Conservation (phyloP, 2,797 vertebrate genomes). For the Oceanodroma leucorhoa region DNA sequence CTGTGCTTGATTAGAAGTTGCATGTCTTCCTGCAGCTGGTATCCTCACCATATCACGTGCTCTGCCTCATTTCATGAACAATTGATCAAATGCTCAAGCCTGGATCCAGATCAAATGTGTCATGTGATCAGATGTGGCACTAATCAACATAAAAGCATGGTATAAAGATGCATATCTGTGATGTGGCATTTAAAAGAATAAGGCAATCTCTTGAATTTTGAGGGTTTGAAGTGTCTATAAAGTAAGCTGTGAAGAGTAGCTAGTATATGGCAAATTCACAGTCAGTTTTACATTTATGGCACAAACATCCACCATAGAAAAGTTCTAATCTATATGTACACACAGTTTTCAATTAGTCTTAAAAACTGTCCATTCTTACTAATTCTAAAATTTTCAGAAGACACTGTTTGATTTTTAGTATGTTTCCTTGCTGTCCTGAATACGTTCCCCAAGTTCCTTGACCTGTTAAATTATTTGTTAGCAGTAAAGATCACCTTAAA, state of each 20-base stretch:
- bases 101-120: not conserved
- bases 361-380: not conserved
- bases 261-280: not conserved
- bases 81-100: not conserved
- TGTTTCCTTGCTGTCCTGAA: not conserved
- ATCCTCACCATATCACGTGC: not conserved
- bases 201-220: not conserved
- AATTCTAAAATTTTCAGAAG: not conserved
- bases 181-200: not conserved
- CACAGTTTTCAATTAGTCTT: not conserved
- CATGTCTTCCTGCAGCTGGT: not conserved
- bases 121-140: not conserved
- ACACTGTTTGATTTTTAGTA: rapidly evolving
- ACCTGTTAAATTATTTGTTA: not conserved
- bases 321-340: not conserved
- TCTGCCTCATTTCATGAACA: not conserved
- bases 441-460: not conserved
- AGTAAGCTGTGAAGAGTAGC: not conserved
- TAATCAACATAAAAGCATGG: not conserved
- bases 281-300: not conserved
- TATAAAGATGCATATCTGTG: not conserved
- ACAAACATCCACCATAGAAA: not conserved
- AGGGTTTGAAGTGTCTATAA: not conserved
- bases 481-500: not conserved
- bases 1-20: not conserved